Base-by-base conservation (phyloP, 1,140 invertebrate genomes). In the Metopolophium dirhodum region DNA sequence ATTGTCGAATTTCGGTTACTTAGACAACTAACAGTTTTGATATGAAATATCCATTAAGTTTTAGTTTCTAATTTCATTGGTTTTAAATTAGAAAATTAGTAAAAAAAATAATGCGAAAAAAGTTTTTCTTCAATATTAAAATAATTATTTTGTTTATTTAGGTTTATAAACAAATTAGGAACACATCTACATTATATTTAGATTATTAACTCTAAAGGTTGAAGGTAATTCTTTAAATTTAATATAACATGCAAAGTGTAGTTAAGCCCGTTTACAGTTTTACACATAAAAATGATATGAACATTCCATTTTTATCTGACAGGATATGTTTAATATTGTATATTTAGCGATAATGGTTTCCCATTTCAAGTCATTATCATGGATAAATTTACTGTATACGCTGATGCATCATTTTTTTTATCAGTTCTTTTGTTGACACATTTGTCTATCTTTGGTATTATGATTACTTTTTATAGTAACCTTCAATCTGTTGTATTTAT, bases 301-400 rank as follows among this genome's bases (percentile, higher is more conserved):
- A 41, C 22, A 57, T 57, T 89, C 49, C 88, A 26, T 54, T 89
- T 89, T 89, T 89, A 89, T 89, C 88, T 57, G 23, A 89, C 88
- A 89, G 88, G 88, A 89, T 89, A 54, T 41, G 35, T 89, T 57
- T 37, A 89, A 89, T 89, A 89, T 89, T 35, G 47, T 54, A 11
- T 89, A 54, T 88, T 49, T 89, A 89, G 23, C 51, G 88, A 89
- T 89, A 57, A 89, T 89, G 49, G 88, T 89, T 89, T 89, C 51
- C 88, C n/a, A 89, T 89, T 57, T 89, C 35, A 57, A 89, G 88
- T 89, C 49, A 89, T 57, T 57, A 89, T 89, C 47, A 35, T 89
- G 51, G 11, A 89, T 89, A 54, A 0, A 35, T 54, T 54, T 49
- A 47, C 30, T 18, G n/a, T 37, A 20, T 89, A 89, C 4, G 6